phyloP scores from a whole-genome alignment of 64 coral and sea anemone species.

The Astreopora myriophthalma region DNA sequence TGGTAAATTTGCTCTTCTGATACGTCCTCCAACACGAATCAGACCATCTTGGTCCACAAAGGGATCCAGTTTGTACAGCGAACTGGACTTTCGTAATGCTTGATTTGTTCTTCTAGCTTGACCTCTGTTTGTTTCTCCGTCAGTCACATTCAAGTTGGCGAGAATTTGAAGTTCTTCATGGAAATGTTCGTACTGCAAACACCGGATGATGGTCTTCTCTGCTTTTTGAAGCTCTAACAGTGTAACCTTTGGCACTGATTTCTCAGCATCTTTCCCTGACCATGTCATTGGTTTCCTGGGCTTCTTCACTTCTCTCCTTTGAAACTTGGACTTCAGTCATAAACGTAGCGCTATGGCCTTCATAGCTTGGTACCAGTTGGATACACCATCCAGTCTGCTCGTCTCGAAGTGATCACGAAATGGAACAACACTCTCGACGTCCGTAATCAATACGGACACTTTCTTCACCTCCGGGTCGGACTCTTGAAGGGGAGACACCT shows the following conservation, averaged over 20 bases:
- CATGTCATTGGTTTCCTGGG: background rate
- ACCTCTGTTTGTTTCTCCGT: background rate
- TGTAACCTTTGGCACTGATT: background rate
- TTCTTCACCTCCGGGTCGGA: slow-evolving; percentile 34
- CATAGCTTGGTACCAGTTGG: slow-evolving; percentile 24
- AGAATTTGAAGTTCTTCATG: slow-evolving; percentile 5
- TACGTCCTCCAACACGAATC: slow-evolving; percentile 32
- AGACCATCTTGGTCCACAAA: slow-evolving; percentile 5
- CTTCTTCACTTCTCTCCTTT: background rate
- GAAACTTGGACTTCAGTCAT: background rate
- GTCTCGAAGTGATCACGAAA: background rate
- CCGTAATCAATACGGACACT: background rate
- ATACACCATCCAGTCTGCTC: slow-evolving; percentile 25
- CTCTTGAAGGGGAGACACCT: background rate
- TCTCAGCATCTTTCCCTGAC: background rate
- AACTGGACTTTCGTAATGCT: background rate
- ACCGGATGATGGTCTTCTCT: slow-evolving; percentile 40
- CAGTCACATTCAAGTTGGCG: background rate
- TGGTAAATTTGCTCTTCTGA: background rate
- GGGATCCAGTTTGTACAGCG: slow-evolving; percentile 20
- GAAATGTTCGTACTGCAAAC: slow-evolving; percentile 43
- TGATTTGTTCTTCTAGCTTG: background rate
- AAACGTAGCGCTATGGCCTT: slow-evolving; percentile 29
- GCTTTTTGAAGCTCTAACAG: slow-evolving; percentile 9
- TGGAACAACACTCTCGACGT: background rate